phyloP scores from a whole-genome alignment of 2,113 vertebrate genomes.

The Gila orcuttii region DNA sequence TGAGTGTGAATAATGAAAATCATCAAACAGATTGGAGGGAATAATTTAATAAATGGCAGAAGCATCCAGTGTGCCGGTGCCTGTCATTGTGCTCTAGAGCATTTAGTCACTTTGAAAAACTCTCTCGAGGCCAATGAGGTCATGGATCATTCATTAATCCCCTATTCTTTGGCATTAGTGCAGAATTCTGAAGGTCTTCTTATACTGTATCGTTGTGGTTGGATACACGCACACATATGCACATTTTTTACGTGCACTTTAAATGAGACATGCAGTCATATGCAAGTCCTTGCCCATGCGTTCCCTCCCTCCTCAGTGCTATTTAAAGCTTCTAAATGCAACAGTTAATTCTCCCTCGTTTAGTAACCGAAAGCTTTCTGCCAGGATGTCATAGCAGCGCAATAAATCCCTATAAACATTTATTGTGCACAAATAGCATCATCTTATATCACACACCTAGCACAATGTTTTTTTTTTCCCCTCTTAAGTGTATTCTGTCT shows the following conservation, averaged over 20 bases:
- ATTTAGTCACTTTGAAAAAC: slow-evolving; percentile 58
- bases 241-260: slow-evolving; percentile 4
- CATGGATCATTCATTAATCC: slow-evolving; percentile 57
- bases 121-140: slow-evolving; percentile 52
- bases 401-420: slow-evolving; percentile 41
- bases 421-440: slow-evolving; percentile 33
- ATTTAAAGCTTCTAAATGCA: slow-evolving; percentile 31
- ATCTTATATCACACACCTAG: neutral
- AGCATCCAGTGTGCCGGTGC: slow-evolving; percentile 28
- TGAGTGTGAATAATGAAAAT: slow-evolving; percentile 59
- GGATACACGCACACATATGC: neutral
- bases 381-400: slow-evolving; percentile 40
- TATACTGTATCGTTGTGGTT: slow-evolving; percentile 11
- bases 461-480: slow-evolving; percentile 1
- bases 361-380: slow-evolving; percentile 3
- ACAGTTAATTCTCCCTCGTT: slow-evolving; percentile 25
- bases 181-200: slow-evolving; percentile 48
- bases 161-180: slow-evolving; percentile 47
- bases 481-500: slow-evolving; percentile 25
- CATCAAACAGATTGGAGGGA: slow-evolving; percentile 59
- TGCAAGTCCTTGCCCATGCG: slow-evolving; percentile 15
- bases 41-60: slow-evolving; percentile 60
- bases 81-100: slow-evolving; percentile 53
- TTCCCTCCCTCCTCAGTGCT: slow-evolving; percentile 17
- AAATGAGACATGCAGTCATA: neutral